Conservation (phyloP, 2,888 invertebrate genomes). For the Cataglyphis cursor region DNA sequence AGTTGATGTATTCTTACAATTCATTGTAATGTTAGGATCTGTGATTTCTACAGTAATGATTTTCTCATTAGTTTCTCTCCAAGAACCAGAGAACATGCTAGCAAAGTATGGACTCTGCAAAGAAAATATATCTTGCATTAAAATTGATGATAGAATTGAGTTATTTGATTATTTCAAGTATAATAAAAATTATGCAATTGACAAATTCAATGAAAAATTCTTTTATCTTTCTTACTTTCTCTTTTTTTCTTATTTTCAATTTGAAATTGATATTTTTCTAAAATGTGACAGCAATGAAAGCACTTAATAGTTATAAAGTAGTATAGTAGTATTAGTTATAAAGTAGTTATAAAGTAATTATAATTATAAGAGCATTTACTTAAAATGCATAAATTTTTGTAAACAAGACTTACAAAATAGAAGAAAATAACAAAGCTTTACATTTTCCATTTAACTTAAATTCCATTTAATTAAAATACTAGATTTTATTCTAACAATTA, state of each 20-base stretch:
- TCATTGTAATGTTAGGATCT: constrained; percentile 91
- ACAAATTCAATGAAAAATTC: neutral
- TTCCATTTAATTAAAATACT: neutral
- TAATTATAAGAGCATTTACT: neutral
- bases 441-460: neutral
- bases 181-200: neutral
- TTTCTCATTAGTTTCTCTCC: constrained; percentile 91
- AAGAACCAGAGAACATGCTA: constrained; percentile 93
- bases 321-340: too few relatives aligned
- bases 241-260: neutral
- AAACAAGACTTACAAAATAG: neutral
- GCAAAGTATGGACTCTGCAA: constrained; percentile 92
- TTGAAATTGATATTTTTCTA: neutral
- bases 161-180: neutral
- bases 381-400: neutral
- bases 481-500: constrained; percentile 5
- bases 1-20: constrained; percentile 87
- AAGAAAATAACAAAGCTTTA: neutral
- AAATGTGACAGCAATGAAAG: neutral
- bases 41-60: constrained; percentile 90
- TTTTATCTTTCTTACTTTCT: neutral
- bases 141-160: too few relatives aligned
- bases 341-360: too few relatives aligned
- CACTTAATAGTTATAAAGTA: neutral
- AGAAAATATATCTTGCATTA: neutral